phyloP scores from a whole-genome alignment of 2,797 vertebrate genomes.

The Erethizon dorsatum region DNA sequence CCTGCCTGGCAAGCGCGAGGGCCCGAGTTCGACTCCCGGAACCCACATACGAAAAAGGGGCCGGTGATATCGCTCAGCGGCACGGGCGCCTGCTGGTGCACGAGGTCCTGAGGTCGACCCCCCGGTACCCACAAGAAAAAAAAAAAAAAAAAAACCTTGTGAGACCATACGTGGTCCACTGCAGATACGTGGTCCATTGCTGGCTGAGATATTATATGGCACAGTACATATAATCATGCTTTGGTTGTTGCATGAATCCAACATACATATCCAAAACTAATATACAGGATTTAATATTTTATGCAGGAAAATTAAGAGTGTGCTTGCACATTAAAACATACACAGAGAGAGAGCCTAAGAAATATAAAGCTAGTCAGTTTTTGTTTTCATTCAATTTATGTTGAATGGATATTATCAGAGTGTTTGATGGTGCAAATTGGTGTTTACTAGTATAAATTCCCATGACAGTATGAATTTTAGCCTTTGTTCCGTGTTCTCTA shows the following conservation, averaged over 20 bases:
- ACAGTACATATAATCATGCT: not conserved
- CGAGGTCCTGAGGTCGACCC: too few relatives aligned
- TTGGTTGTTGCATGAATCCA: not conserved
- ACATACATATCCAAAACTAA: not conserved
- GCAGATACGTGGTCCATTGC: not conserved
- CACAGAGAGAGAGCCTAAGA: not conserved
- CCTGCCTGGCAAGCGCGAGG: too few relatives aligned
- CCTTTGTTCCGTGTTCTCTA: constrained; percentile 81
- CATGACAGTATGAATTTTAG: constrained; percentile 62
- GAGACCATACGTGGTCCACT: not conserved
- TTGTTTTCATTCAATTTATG: not conserved
- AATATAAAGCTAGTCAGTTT: not conserved
- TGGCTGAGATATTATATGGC: not conserved
- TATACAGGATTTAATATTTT: not conserved
- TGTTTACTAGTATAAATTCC: not conserved
- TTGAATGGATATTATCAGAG: not conserved
- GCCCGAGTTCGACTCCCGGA: too few relatives aligned
- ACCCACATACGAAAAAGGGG: too few relatives aligned
- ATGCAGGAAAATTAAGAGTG: not conserved
- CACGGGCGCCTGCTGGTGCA: too few relatives aligned
- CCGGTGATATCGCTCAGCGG: too few relatives aligned
- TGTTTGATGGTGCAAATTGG: not conserved
- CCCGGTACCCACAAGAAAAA: too few relatives aligned
- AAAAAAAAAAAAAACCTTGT: not conserved
- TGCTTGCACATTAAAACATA: not conserved